Percentiles rank a stretch among this genome's conserved stretches.
These are phyloP conservation scores for Pipra filicauda DNA, from an alignment of 2,113 vertebrate genomes.

Conservation along the genomic window DNA sequence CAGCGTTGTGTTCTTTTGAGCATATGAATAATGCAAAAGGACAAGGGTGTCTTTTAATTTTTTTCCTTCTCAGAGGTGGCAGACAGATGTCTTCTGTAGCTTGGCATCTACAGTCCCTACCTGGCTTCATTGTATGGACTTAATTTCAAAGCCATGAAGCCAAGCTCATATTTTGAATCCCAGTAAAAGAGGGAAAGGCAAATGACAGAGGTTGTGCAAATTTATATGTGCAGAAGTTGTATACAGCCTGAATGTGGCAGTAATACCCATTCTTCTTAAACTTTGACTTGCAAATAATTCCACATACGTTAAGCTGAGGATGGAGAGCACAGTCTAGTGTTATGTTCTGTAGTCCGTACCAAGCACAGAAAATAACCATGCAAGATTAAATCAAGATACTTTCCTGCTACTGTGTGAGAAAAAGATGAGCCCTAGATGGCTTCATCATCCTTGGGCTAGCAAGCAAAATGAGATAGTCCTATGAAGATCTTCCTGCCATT, in stretches of 20 bases:
- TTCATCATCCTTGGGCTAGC: background rate
- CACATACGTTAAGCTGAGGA: background rate
- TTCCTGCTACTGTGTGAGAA: background rate
- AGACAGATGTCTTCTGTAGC: background rate
- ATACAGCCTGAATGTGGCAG: background rate
- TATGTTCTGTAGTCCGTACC: background rate
- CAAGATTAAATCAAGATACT: background rate
- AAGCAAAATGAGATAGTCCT: background rate
- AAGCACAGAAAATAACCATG: background rate
- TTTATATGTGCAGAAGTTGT: background rate
- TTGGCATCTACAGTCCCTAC: background rate
- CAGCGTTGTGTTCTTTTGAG: background rate
- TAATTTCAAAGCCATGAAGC: background rate
- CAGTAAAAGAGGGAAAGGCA: background rate
- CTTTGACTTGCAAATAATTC: background rate
- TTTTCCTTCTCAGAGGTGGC: background rate
- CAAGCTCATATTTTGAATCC: background rate
- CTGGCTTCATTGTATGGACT: fast-evolving
- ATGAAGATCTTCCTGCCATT: background rate
- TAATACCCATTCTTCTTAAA: background rate
- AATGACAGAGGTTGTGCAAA: background rate
- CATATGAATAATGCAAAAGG: background rate
- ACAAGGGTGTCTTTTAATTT: background rate
- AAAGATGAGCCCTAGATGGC: background rate
- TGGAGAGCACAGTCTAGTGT: background rate